Evolutionary conservation across 2,888 invertebrate genomes (phyloP), one percentile per base, ranked within the genome.

Genomic region (Ormyrus rosae): DNA sequence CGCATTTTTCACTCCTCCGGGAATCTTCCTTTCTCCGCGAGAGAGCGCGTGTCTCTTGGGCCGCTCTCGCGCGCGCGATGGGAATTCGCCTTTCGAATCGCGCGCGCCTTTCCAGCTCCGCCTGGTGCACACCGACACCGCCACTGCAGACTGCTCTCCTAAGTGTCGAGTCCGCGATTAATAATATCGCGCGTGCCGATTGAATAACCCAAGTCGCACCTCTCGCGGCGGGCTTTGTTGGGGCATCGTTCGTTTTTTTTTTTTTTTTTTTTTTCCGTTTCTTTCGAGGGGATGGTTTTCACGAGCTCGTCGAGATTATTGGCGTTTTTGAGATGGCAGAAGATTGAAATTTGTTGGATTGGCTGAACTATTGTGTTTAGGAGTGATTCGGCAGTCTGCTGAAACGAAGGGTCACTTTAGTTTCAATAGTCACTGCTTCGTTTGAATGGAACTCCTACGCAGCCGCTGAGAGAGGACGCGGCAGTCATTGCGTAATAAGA

Each of bases 11-110:
- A 84, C 83, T 85, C 84, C 84, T 84, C 82, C 83, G 84, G 84
- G 85, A 85, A 85, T 85, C 85, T 85, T 85, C 86, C 86, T 86
- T 86, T 86, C 86, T 86, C 85, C 84, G 10, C 13, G 50, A 11
- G 58, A 7, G 10, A 13, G 63, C 45, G 34, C 9, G 55, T 55
- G 11, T 63, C 13, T 48, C 58, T 58, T 11, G 50, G 13, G 13
- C 13, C 61, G 60, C 34, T 46, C 34, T 1, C 34, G 73, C 75
- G 11, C 55, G 69, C 71, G 63, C 78, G 74, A 60, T 83, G 84
- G 82, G 83, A 84, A 83, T 84, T 81, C 75, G 79, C 84, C 83
- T 83, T 84, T 84, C 83, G 83, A 84, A 84, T 84, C 80, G 67
- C 82, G 80, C 71, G 74, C 65, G 11, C 13, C 50, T 46, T 10